Evolutionary conservation across 1,140 invertebrate genomes (phyloP).

Genomic region (Heliothis subflexa): DNA sequence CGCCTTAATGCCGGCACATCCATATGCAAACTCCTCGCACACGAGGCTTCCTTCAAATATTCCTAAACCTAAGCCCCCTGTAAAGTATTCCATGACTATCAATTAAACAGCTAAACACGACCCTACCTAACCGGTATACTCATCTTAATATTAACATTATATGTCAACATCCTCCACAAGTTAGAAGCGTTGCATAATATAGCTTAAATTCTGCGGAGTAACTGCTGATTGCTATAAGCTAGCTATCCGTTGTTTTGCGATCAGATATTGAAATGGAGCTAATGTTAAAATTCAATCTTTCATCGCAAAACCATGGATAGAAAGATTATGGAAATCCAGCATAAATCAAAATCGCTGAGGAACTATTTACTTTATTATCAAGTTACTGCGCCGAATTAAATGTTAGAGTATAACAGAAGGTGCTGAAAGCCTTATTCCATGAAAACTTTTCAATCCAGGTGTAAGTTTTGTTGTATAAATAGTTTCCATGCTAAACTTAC

Average conservation of each 20-base stretch:
- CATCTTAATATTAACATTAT: not conserved
- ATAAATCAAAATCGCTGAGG: too few species aligned
- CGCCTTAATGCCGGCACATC: slow-evolving; percentile 77
- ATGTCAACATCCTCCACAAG: not conserved
- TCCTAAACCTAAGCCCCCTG: slow-evolving; percentile 78
- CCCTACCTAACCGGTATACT: not conserved
- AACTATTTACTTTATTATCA: too few species aligned
- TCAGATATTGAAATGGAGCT: too few species aligned
- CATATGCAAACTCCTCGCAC: slow-evolving; percentile 69
- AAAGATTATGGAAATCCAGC: too few species aligned
- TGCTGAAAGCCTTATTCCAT: slow-evolving; percentile 20
- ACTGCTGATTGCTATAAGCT: too few species aligned
- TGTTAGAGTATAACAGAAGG: not conserved
- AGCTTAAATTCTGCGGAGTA: too few species aligned
- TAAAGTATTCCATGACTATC: slow-evolving; percentile 32
- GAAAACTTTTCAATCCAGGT: slow-evolving; percentile 17
- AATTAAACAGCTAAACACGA: not conserved
- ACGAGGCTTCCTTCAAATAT: slow-evolving; percentile 69
- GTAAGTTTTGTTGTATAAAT: not conserved
- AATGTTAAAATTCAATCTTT: too few species aligned
- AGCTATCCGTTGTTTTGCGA: too few species aligned
- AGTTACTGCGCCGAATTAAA: too few species aligned
- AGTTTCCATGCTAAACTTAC: slow-evolving; percentile 53
- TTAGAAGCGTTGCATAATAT: slow-evolving; percentile 9
- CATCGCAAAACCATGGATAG: too few species aligned